A percentile compares a stretch with the other conserved stretches of the same genome.
Evolutionary conservation across 2,888 invertebrate genomes (phyloP).

Genomic region (Cyaniris semiargus): DNA sequence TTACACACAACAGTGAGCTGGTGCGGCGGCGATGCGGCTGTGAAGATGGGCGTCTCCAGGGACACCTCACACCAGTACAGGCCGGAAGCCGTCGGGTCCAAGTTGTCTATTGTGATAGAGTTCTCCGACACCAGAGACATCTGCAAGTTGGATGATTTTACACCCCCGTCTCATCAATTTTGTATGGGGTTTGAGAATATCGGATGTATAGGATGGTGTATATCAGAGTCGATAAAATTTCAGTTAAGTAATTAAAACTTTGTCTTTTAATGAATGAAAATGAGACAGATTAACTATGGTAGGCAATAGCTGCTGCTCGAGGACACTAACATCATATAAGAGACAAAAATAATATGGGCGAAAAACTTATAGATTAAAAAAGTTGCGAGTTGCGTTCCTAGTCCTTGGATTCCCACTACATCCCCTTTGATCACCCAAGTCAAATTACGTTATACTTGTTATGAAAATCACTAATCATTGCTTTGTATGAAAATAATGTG

Average conservation of each 20-base stretch:
- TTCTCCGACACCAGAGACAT: conserved; percentile 73
- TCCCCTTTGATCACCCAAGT: too few species aligned
- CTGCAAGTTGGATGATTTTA: conserved; percentile 48
- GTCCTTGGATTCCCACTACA: too few species aligned
- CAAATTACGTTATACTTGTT: not conserved
- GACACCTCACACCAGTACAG: conserved; percentile 91
- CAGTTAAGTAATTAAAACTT: too few species aligned
- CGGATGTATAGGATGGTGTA: not conserved
- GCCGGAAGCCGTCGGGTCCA: conserved; percentile 89
- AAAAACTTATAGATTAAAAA: too few species aligned
- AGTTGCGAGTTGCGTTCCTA: too few species aligned
- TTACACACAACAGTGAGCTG: conserved; percentile 90
- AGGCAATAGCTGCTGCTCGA: too few species aligned
- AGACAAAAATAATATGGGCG: too few species aligned
- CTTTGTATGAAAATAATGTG: not conserved
- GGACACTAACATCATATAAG: too few species aligned
- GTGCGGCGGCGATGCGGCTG: conserved; percentile 87
- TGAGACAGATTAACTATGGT: too few species aligned
- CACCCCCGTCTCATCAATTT: not conserved
- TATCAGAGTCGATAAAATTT: too few species aligned
- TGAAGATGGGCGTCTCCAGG: conserved; percentile 90
- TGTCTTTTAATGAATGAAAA: too few species aligned
- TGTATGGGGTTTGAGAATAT: not conserved
- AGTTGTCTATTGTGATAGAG: conserved; percentile 84
- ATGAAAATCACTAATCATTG: too few species aligned